phyloP scores from a whole-genome alignment of 2,888 invertebrate species.

The Caenorhabditis zanzibari region DNA sequence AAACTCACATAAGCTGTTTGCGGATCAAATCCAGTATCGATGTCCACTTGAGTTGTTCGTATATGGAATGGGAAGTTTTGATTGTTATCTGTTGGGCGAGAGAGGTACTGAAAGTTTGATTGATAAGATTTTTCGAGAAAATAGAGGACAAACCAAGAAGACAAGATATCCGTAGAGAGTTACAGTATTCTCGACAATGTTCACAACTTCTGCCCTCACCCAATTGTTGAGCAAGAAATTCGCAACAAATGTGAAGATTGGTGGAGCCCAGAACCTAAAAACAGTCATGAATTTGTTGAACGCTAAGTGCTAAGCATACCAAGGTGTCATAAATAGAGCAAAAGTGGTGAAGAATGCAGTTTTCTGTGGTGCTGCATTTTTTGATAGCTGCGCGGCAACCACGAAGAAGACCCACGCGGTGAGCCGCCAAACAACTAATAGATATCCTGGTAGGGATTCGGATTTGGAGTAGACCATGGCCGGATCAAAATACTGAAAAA shows the following conservation, averaged over 20 bases:
- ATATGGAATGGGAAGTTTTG: constrained; percentile 94
- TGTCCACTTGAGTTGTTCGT: constrained; percentile 88
- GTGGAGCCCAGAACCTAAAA: constrained; percentile 90
- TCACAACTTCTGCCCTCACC: constrained; percentile 89
- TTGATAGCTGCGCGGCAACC: constrained; percentile 88
- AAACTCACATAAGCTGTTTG: constrained; percentile 65
- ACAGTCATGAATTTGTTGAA: not conserved
- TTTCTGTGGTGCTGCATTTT: constrained; percentile 91
- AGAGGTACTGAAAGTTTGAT: constrained; percentile 89
- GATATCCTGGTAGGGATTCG: constrained; percentile 93
- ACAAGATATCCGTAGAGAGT: constrained; percentile 88
- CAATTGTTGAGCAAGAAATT: constrained; percentile 91
- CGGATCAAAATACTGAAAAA: constrained; percentile 90
- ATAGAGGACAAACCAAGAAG: constrained; percentile 87
- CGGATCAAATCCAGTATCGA: constrained; percentile 77
- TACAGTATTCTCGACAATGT: constrained; percentile 88
- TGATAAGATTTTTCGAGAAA: not conserved
- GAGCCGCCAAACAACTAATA: constrained; percentile 65
- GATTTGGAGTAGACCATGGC: constrained; percentile 93
- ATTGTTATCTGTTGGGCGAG: constrained; percentile 91
- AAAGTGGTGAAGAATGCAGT: constrained; percentile 91
- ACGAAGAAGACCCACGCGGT: constrained; percentile 91
- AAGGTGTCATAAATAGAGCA: constrained; percentile 90
- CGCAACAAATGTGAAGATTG: constrained; percentile 89
- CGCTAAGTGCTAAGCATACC: constrained; percentile 85